Evolutionary conservation across 2,888 invertebrate species (phyloP).

Genomic region (Eristalis tenax): DNA sequence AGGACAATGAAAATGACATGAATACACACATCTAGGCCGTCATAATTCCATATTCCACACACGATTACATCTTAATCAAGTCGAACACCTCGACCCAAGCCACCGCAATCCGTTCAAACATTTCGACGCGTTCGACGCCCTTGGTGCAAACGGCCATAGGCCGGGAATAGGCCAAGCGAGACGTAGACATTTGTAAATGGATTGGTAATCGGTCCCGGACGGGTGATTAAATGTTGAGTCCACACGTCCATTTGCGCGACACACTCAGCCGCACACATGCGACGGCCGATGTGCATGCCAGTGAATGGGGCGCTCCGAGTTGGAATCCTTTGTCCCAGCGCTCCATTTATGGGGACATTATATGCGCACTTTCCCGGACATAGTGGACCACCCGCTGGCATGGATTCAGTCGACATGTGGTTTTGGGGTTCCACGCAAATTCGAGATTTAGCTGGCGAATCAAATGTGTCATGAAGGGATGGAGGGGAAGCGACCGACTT

Average conservation of each 20-base stretch:
- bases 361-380: background rate
- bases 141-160: background rate
- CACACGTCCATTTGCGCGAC: slow-evolving; percentile 21
- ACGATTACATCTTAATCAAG: background rate
- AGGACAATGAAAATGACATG: background rate
- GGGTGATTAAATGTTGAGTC: slow-evolving; percentile 44
- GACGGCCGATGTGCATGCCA: background rate
- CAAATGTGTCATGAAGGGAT: background rate
- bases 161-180: slow-evolving; percentile 23
- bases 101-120: background rate
- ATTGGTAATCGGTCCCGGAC: slow-evolving; percentile 39
- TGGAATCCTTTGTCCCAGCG: background rate
- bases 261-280: background rate
- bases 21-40: background rate
- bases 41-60: background rate
- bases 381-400: background rate
- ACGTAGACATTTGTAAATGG: slow-evolving; percentile 26
- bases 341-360: background rate
- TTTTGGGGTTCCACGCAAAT: slow-evolving; percentile 11
- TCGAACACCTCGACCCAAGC: background rate
- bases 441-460: background rate
- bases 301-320: background rate
- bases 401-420: background rate
- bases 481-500: background rate
- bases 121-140: background rate